Evolutionary conservation across 1,140 invertebrate genomes (phyloP).

Genomic region (Formica selysi): DNA sequence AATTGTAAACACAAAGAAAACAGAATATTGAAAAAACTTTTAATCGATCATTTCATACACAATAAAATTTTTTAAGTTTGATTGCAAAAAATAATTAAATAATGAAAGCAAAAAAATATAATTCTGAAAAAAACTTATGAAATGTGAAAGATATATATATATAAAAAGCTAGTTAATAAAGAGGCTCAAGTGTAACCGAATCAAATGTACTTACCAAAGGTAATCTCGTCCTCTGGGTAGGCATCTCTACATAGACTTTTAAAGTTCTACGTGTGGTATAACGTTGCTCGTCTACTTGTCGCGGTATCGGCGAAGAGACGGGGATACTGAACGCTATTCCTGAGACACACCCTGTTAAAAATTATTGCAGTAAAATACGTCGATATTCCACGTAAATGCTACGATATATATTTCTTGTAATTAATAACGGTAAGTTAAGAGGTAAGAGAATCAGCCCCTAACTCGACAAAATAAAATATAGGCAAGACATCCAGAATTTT

Average conservation of each 20-base stretch:
- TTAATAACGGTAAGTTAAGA: not conserved
- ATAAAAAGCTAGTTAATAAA: not conserved
- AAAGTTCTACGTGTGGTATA: slow-evolving; percentile 71
- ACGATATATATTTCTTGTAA: not conserved
- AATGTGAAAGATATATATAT: not conserved
- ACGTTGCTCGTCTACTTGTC: slow-evolving; percentile 58
- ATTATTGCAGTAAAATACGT: slow-evolving; percentile 11
- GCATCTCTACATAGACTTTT: slow-evolving; percentile 61
- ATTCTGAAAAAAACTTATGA: not conserved
- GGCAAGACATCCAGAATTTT: not conserved
- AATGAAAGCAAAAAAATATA: not conserved
- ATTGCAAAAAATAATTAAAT: not conserved
- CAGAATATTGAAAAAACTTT: not conserved
- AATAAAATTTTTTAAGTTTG: not conserved
- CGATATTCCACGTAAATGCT: no score
- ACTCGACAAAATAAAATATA: not conserved
- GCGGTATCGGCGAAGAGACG: slow-evolving; percentile 42
- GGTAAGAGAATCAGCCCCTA: not conserved
- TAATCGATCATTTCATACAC: not conserved
- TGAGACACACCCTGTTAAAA: slow-evolving; percentile 71
- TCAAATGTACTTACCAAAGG: slow-evolving; percentile 58
- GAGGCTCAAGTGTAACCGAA: not conserved
- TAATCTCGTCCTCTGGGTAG: slow-evolving; percentile 49
- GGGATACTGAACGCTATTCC: slow-evolving; percentile 68
- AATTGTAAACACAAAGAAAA: not conserved